Evolutionary conservation across 2,113 vertebrate genomes (phyloP), one percentile per base, ranked within the genome.

Genomic region (Vidua macroura): DNA sequence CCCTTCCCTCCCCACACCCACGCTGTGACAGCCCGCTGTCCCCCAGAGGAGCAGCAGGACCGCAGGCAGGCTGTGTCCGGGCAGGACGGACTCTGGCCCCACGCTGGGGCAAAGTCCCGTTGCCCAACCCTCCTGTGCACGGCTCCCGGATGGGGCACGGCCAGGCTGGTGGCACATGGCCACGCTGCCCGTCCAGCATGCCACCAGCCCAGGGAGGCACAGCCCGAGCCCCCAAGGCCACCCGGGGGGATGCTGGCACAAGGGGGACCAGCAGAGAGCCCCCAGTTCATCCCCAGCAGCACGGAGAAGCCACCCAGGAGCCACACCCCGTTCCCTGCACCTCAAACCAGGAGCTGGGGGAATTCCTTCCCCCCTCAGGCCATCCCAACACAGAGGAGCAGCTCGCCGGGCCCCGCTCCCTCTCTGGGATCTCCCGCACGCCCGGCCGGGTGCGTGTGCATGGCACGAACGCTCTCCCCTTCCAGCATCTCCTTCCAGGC

Each of bases 251-350:
- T 1, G 2, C 15, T 0, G 6, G 58, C 58, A 25, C 63, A 2
- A 0, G 12, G 21, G 15, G 49, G 20, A 0, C 31, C 2, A 2
- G 20, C 16, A 2, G 1, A 15, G 44, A 74, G 3, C 27, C 68
- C 55, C 49, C 19, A 10, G 2, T 3, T 39, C 59, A 41, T 4
- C 43, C 51, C 55, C 81, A 66, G 73, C 48, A 56, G 49, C 27
- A 1, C 28, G 6, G 23, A 23, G 17, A 77, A 49, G 37, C 39
- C 60, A 37, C 8, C 10, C 12, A 25, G 22, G 37, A 49, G 51
- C 75, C n/a, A 1, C 3, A 4, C 2, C 18, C 1, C 49, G 28
- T 28, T 7, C 63, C 69, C 67, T 1, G 1, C 56, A 5, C 44
- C 60, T 23, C 76, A 21, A 12, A 33, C 6, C 5, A 0, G 51